Evolutionary conservation across 2,888 invertebrate species (phyloP).

Genomic region (Mamestra brassicae): DNA sequence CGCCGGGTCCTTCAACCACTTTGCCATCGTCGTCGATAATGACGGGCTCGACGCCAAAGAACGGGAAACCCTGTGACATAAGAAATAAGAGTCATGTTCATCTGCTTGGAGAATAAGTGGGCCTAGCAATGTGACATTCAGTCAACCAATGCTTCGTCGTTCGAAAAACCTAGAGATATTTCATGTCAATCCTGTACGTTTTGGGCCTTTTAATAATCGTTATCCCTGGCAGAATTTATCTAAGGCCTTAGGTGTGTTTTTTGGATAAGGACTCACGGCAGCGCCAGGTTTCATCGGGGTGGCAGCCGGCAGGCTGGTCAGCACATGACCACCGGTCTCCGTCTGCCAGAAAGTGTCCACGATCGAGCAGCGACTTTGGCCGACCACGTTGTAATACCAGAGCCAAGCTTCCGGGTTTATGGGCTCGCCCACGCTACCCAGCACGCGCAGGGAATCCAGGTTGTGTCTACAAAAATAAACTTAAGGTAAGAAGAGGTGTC

Average conservation of each 20-base stretch:
- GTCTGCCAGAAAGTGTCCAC: constrained; percentile 99
- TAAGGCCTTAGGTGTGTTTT: neutral
- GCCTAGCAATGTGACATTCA: neutral
- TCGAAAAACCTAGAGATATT: neutral
- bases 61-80: constrained; percentile 96
- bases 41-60: constrained; percentile 98
- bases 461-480: constrained; percentile 89
- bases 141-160: neutral
- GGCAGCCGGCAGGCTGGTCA: constrained; percentile 98
- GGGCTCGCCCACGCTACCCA: constrained; percentile 99
- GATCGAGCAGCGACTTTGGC: constrained; percentile 96
- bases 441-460: constrained; percentile 93
- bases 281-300: constrained; percentile 99
- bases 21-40: constrained; percentile 97
- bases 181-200: neutral
- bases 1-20: constrained; percentile 96
- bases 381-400: constrained; percentile 97
- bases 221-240: neutral
- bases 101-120: neutral
- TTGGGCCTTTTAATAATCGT: neutral
- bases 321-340: constrained; percentile 99
- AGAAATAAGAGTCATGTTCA: neutral
- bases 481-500: neutral
- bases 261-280: constrained; percentile 93
- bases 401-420: constrained; percentile 99